Evolutionary conservation across 2,113 vertebrate genomes (phyloP), one percentile per base, ranked within the genome.

Genomic region (Brachyistius frenatus): DNA sequence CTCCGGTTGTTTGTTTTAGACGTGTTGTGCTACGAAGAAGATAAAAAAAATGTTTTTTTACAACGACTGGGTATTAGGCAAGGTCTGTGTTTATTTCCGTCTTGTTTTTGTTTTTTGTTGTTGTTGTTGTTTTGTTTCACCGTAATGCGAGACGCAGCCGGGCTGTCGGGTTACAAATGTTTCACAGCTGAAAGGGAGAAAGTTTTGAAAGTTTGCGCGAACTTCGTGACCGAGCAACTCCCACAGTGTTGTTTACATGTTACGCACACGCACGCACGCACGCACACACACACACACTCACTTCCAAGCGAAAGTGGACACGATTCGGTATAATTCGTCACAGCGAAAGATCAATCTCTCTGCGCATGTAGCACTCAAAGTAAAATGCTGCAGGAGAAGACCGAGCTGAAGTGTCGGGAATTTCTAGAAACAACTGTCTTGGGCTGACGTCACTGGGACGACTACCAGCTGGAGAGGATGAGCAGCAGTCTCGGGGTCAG

Each of bases 371-470:
- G 33, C 2, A 9, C 10, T 0, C 16, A 30, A 3, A 0, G 5
- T 35, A 0, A 23, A 23, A 23, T 0, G 32, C 61, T 16, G 5
- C 64, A 5, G 3, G 73, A 46, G 23, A 5, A 0, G 9, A 16
- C 3, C 2, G 7, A 56, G 37, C 14, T 60, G 0, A 33, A 66
- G 44, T 32, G 15, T 55, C 39, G 60, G 61, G 37, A 47, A 52
- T 66, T 78, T 81, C 90, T 87, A 87, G 89, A 91, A 91, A 73
- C 76, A 44, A 63, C 82, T 64, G 16, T 75, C n/a, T 30, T 0
- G 57, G 5, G 33, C 0, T 89, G 91, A 92, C 89, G 91, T 90
- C 85, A 86, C 41, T 0, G 2, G 33, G 14, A 5, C 4, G 2
- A 33, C 4, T 13, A 1, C 4, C 49, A 68, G 76, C 62, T 63